Evolutionary conservation across 2,797 vertebrate species (phyloP).

Genomic region (Cynodonichthys magdalenae): DNA sequence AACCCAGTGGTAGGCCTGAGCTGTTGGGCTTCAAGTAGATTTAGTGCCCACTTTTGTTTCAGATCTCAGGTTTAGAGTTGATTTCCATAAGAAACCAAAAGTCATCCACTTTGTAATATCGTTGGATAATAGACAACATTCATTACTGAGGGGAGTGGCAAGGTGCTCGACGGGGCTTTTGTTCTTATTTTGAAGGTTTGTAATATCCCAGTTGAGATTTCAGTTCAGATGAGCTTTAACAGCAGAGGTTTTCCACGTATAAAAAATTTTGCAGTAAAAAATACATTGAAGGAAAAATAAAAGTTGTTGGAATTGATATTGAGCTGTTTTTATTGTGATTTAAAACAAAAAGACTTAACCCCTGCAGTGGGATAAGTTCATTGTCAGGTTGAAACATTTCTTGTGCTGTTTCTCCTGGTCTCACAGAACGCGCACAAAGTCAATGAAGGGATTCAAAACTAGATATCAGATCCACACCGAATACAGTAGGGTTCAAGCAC

Average conservation of each 20-base stretch:
- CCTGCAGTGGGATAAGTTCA: neutral
- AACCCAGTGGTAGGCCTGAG: constrained; percentile 24
- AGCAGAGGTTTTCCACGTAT: neutral
- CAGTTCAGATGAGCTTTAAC: constrained; percentile 7
- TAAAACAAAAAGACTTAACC: constrained; percentile 17
- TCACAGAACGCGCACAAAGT: constrained; percentile 27
- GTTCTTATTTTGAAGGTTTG: constrained; percentile 23
- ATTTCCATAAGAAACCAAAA: constrained; percentile 24
- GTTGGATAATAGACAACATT: neutral
- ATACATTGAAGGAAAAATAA: constrained; percentile 9
- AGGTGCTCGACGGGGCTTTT: neutral
- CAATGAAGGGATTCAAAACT: constrained; percentile 22
- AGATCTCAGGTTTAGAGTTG: constrained; percentile 50
- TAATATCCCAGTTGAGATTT: constrained; percentile 1
- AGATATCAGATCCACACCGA: constrained; percentile 2
- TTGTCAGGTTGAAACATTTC: constrained; percentile 8
- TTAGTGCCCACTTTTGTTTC: constrained; percentile 17
- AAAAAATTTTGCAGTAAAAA: constrained; percentile 19
- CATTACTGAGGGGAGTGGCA: neutral
- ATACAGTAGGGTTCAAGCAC: constrained; percentile 24
- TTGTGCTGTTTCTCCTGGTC: constrained; percentile 18
- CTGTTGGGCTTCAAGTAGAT: constrained; percentile 21
- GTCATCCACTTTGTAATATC: constrained; percentile 6
- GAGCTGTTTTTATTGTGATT: constrained; percentile 29
- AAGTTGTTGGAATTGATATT: constrained; percentile 16